Base-by-base conservation (phyloP, 2,797 vertebrate species). In the Hydrocynus forskahlii region DNA sequence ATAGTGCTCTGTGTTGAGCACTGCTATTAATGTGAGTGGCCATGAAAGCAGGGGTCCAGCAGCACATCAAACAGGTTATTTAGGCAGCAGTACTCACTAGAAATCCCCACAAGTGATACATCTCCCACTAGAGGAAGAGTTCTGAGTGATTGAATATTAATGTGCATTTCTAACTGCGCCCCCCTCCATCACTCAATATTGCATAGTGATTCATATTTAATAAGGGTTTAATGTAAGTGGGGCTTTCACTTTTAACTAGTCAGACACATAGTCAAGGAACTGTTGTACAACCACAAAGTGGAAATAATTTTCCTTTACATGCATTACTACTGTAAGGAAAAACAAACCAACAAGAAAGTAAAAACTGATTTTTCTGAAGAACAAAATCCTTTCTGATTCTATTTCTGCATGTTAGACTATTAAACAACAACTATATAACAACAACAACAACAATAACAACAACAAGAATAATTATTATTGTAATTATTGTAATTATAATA, bases 161-260 rank as follows among this genome's bases (percentile, higher is more conserved):
- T 66, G 78, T 63, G 85, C 43, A 60, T 40, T 83, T 78, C 55
- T 85, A 75, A 55, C 50, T 59, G 79, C 78, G 77, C 75, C 77
- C 75, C 74, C 17, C 7, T 35, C 29, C n/a, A 68, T 19, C 78
- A 62, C 71, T 81, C 77, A 50, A 79, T 81, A 75, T 81, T 79
- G 35, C 75, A 79, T 59, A 69, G 60, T 23, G 64, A 78, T 85
- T 45, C 78, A 85, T 88, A 82, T 83, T 81, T 88, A 79, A 86
- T 76, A 63, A 7, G 79, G 69, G 54, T 83, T 76, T 77, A 81
- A 81, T 82, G 57, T 83, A 82, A 87, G 71, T 23, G 13, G 17
- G 62, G 59, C 54, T 50, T 64, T 81, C 55, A 52, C 38, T 73
- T 52, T 25, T 68, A 48, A 59, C 70, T 68, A 59, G 52, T 43